Base-by-base conservation (phyloP, 2,113 vertebrate genomes). In the Henicopernis longicauda region DNA sequence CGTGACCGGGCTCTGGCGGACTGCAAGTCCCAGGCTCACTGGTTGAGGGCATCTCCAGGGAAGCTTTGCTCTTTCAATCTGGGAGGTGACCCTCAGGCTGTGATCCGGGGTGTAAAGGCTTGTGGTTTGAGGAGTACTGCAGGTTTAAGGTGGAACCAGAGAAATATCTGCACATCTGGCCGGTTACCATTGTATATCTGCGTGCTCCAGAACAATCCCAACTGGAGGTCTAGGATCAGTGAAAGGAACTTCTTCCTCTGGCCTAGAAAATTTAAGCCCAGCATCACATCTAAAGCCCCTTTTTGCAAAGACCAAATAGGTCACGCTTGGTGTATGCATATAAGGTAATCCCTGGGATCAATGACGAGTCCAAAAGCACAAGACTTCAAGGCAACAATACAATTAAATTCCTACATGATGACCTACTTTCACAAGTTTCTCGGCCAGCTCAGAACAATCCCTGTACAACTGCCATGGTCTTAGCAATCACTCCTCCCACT, bases 1-100 rank as follows among this genome's bases (percentile, higher is more conserved):
- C 59, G 50, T 44, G 36, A 13, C 42, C 1, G 0, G 34, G 8
- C 31, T 20, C 42, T 16, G 29, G 22, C 0, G 0, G n/a, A 38
- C 18, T 52, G 9, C 31, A 73, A 47, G 13, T 27, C 67, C 31
- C 25, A 1, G 5, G 8, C 47, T 47, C 31, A 10, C 25, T 55
- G 29, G 50, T 18, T 54, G 38, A 71, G 47, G 23, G 25, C 36
- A 54, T 26, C 44, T 70, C 38, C 11, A 15, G 49, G 54, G 55
- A 69, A 59, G 65, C 34, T 54, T 54, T 89, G 31, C 32, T 65
- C 40, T 57, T 49, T 63, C 34, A 47, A n/a, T 13, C 34, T 44
- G 16, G 29, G 29, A 69, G 65, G 52, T 86, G 36, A 42, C 12
- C 17, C 19, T 74, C 15, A 34, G 63, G 44, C 21, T 78, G 42